These are phyloP conservation scores for Phataginus tricuspis DNA, from an alignment of 2,797 vertebrate genomes.

Conservation along the genomic window DNA sequence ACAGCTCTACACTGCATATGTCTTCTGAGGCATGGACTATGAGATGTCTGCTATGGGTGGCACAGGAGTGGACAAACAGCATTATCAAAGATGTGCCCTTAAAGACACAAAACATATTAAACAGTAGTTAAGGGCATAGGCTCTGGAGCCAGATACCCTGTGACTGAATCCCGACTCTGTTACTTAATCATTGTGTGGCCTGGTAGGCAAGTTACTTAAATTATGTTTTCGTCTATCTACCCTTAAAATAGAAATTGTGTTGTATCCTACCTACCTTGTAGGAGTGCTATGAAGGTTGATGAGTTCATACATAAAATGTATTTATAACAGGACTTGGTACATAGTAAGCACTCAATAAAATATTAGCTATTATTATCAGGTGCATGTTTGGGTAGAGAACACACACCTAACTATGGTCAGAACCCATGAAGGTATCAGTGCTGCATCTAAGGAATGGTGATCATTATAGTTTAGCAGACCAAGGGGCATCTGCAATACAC, in stretches of 20 bases:
- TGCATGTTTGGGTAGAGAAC: not conserved
- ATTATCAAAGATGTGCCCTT: not conserved
- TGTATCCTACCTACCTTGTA: conserved; percentile 26
- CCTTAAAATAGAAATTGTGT: conserved; percentile 38
- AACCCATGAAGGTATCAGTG: not conserved
- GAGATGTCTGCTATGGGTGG: not conserved
- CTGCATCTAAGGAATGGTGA: not conserved
- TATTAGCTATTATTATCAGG: not conserved
- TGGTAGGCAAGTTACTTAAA: conserved; percentile 29
- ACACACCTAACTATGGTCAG: not conserved
- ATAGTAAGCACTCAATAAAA: conserved; percentile 23
- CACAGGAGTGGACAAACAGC: not conserved
- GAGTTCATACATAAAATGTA: not conserved
- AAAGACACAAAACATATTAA: not conserved
- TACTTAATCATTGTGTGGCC: not conserved
- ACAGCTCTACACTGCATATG: not conserved
- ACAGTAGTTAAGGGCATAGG: not conserved
- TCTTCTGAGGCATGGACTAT: conserved; percentile 10
- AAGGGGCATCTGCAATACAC: not conserved
- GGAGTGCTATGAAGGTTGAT: conserved; percentile 7
- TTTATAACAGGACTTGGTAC: conserved; percentile 28
- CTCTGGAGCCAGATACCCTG: conserved; percentile 30
- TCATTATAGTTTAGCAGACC: not conserved
- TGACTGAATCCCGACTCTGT: conserved; percentile 12
- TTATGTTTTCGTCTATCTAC: conserved; percentile 42